Base-by-base conservation (phyloP, 2,113 vertebrate genomes). In the Paratilapia polleni region DNA sequence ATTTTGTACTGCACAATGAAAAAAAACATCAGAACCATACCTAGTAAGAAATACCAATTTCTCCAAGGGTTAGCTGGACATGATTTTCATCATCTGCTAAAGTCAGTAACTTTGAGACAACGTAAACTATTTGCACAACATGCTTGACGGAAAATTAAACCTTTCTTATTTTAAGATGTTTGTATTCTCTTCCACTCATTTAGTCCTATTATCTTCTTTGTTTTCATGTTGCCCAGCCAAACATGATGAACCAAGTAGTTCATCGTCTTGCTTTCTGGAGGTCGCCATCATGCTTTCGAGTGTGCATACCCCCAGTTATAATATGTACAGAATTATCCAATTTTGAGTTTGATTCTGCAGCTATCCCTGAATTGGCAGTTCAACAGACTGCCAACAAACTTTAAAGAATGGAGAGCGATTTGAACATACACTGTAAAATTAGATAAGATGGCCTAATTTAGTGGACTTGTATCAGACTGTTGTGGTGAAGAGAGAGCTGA, bases 41-140 rank as follows among this genome's bases (percentile, higher is more conserved):
- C 8, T 66, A 22, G 10, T 41, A n/a, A 14, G 9, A 31, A 15
- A 61, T 61, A 19, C 2, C 38, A 5, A n/a, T 47, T 61, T 10
- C 38, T 2, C 64, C 8, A 4, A 47, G 2, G 0, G 41, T 26
- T 47, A 47, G 17, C 38, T 68, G 0, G 14, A 47, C 22, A 26
- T 19, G 64, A 47, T 43, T 68, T 47, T 68, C 24, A 47, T 47
- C 38, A 11, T 2, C 63, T 47, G 22, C 22, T 24, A 17, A 68
- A 14, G 36, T 6, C 3, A 34, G 4, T 1, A 0, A 26, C 38
- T 22, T 47, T 34, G 3, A 47, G 38, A 68, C 38, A 17, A 4
- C 8, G 6, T 66, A 66, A 66, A 43, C 14, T 24, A 66, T 43
- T 38, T 26, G 8, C 14, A 68, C 9, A 11, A 2, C 38, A 41